Percentiles rank a stretch among this genome's conserved stretches.
phyloP scores from a whole-genome alignment of 2,888 invertebrate species.

The Thelaira solivaga region DNA sequence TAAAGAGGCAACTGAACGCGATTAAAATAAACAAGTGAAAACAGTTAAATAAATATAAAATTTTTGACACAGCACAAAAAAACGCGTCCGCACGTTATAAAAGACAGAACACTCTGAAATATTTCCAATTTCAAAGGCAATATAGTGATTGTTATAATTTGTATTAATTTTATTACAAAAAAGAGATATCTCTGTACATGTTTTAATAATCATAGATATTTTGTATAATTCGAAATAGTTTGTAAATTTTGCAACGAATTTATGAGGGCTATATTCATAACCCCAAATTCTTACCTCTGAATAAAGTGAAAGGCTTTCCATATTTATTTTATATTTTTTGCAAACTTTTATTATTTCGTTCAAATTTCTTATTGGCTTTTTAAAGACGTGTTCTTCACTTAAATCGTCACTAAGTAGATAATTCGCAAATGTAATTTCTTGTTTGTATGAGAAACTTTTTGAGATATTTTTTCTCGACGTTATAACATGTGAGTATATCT shows the following conservation, averaged over 20 bases:
- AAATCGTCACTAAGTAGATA: background rate
- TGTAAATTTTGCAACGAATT: background rate
- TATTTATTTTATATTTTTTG: background rate
- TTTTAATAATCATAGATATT: background rate
- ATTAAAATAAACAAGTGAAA: too few species aligned
- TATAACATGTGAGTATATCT: background rate
- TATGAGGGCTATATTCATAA: background rate
- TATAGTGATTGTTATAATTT: background rate
- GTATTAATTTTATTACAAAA: background rate
- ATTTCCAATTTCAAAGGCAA: background rate
- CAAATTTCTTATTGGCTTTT: background rate
- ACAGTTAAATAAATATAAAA: too few species aligned
- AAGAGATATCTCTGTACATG: background rate
- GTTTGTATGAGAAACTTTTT: too few species aligned
- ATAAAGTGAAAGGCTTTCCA: background rate
- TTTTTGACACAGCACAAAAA: too few species aligned
- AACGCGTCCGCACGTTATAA: too few species aligned
- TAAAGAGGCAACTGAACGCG: too few species aligned
- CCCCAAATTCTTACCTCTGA: background rate
- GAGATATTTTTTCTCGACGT: constrained; percentile 1
- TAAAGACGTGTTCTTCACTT: background rate
- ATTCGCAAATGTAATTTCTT: too few species aligned
- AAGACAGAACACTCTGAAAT: too few species aligned
- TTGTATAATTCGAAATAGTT: background rate
- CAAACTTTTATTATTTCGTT: background rate